Evolutionary conservation across 2,888 invertebrate genomes (phyloP), one percentile per base, ranked within the genome.

Genomic region (Drosophila silvestris): DNA sequence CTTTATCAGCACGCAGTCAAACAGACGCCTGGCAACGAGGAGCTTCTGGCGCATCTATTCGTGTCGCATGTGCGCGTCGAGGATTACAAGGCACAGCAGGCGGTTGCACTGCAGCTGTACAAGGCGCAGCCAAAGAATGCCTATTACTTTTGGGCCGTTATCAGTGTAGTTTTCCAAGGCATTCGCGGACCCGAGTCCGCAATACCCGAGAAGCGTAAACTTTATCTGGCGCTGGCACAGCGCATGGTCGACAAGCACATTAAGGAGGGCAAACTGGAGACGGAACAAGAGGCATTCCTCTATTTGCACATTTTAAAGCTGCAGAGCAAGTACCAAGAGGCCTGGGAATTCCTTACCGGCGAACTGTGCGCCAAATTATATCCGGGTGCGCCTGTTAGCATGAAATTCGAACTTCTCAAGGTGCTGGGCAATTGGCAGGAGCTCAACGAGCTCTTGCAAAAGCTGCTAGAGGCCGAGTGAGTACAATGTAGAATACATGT

Each of bases 101-200:
- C 97, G 77, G 96, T 97, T 0, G 99, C 99, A 0, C 95, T 99
- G 95, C 95, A 96, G 16, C 94, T 99, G 41, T 99, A 98, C 94
- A 99, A 98, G 94, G 94, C 97, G 66, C 96, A 96, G 89, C 97
- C 97, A 4, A 99, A 99, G 93, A 98, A 98, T 93, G 98, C 98
- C 0, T 99, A 99, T 93, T 99, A 98, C 93, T 99, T 98, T 93
- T 99, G 99, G 99, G 97, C 98, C 28, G 97, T 99, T 14, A 99
- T 99, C 97, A 99, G 99, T 92, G 96, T 98, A 83, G 96, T 99
- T 30, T 95, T 99, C 94, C 99, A 99, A 93, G 94, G 93, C 22
- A 93, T 94, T 14, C 93, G 94, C 22, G 94, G 94, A 3, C 94
- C 92, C 3, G 94, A 94, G 63, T 91, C 93, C 16, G 94, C 94